Conservation (phyloP, 2,113 vertebrate genomes). For the Amphilophus citrinellus region DNA sequence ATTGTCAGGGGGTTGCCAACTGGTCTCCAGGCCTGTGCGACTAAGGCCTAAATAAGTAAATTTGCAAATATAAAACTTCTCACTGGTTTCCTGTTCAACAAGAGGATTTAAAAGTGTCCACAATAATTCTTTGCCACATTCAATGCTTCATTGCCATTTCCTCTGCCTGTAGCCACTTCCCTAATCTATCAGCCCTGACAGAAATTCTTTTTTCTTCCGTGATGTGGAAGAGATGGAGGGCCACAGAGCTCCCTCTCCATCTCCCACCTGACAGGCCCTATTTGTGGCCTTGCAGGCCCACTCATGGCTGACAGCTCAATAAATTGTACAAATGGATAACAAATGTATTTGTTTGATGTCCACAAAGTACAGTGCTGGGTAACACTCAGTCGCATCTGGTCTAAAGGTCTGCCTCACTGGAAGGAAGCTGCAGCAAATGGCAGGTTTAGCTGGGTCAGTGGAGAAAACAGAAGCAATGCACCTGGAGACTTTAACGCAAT, state of each 20-base stretch:
- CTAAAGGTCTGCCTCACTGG: constrained; percentile 26
- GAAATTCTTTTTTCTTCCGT: constrained; percentile 56
- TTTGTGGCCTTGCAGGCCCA: constrained; percentile 54
- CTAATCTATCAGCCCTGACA: constrained; percentile 57
- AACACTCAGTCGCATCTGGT: constrained; percentile 39
- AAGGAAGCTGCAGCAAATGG: constrained; percentile 18
- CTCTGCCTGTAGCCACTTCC: constrained; percentile 46
- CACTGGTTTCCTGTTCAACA: constrained; percentile 23
- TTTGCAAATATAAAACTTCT: background rate
- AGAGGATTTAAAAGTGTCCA: constrained; percentile 3
- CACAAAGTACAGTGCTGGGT: constrained; percentile 29
- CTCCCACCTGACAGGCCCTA: constrained; percentile 58
- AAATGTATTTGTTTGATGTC: constrained; percentile 72
- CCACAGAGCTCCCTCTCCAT: constrained; percentile 57
- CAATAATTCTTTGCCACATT: background rate
- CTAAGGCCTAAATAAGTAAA: background rate
- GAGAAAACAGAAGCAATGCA: constrained; percentile 17
- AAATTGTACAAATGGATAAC: constrained; percentile 80
- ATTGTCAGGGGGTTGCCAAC: background rate
- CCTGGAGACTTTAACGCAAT: constrained; percentile 22
- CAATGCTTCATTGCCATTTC: background rate
- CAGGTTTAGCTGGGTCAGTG: constrained; percentile 18
- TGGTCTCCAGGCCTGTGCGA: background rate
- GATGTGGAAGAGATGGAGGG: constrained; percentile 57
- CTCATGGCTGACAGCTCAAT: constrained; percentile 74